Evolutionary conservation across 2,113 vertebrate genomes (phyloP), one percentile per base, ranked within the genome.

Genomic region (Tricholaema leucomelas): DNA sequence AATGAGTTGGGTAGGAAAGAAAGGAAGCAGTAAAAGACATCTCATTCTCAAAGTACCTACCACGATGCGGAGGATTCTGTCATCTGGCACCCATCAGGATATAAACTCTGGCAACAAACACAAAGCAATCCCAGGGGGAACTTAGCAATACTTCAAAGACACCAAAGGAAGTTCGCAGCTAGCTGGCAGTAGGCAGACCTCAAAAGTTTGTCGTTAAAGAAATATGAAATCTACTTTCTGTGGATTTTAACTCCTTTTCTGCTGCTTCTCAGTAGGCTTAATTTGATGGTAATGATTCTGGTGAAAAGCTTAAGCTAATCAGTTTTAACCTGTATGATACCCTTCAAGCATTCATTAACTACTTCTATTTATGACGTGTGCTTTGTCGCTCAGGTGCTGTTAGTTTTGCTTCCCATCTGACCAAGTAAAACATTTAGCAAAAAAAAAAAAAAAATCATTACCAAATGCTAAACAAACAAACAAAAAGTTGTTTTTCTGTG

Each of bases 81-180:
- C 92, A 93, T 85, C 94, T 95, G 94, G 81, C 87, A 91, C 87
- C 84, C 88, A 92, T 91, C 75, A 87, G 92, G 75, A 82, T 79
- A 55, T 28, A 91, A 91, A 66, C 81, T 71, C 77, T 93, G 55
- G 74, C 85, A 95, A 76, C 54, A 93, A 91, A 81, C 74, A 79
- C 81, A 89, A 82, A 90, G 80, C 95, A 93, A 89, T 77, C 84
- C 91, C 91, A 76, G 72, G 70, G 83, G 88, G 78, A 92, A 93
- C 18, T 90, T 38, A 66, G 42, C 74, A 87, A 27, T 73, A 71
- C 87, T 95, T 96, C 81, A 95, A 93, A 96, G 88, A 76, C 95
- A 87, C 55, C 66, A 56, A 72, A 93, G 82, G 66, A 66, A 89
- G 77, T 87, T 96, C 56, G 69, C 44, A 55, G 63, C 52, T 46